Evolutionary conservation across 2,888 invertebrate species (phyloP).

Genomic region (Seladonia tumulorum): DNA sequence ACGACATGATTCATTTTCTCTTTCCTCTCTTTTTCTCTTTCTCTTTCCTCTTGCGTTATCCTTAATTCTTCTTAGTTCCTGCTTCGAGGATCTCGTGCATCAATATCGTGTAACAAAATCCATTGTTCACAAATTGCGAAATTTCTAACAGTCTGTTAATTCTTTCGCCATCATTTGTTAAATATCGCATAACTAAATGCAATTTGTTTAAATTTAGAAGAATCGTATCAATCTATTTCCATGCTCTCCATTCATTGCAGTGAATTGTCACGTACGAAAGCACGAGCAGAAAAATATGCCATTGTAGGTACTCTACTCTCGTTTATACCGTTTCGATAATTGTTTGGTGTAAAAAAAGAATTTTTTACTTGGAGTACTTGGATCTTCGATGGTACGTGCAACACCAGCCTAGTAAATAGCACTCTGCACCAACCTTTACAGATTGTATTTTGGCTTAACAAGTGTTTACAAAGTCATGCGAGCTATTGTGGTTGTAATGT

Average conservation of each 20-base stretch:
- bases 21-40: not conserved
- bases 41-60: conserved; percentile 18
- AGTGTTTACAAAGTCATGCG: conserved; percentile 56
- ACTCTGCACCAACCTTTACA: conserved; percentile 43
- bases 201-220: conserved; percentile 56
- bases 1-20: conserved; percentile 30
- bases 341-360: conserved; percentile 54
- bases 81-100: conserved; percentile 51
- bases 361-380: conserved; percentile 47
- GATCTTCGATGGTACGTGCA: conserved; percentile 38
- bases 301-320: conserved; percentile 46
- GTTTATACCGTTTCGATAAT: conserved; percentile 55
- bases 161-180: conserved; percentile 52
- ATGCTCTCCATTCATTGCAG: conserved; percentile 36
- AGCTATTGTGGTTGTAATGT: conserved; percentile 49
- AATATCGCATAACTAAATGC: conserved; percentile 50
- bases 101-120: conserved; percentile 76
- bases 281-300: conserved; percentile 68
- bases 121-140: conserved; percentile 76
- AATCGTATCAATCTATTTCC: conserved; percentile 38
- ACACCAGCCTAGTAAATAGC: conserved; percentile 34
- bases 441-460: conserved; percentile 48
- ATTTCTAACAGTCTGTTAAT: conserved; percentile 52
- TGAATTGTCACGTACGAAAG: conserved; percentile 55
- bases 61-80: conserved; percentile 44